phyloP scores from a whole-genome alignment of 1,140 invertebrate genomes.

The Andrena cerasifolii region DNA sequence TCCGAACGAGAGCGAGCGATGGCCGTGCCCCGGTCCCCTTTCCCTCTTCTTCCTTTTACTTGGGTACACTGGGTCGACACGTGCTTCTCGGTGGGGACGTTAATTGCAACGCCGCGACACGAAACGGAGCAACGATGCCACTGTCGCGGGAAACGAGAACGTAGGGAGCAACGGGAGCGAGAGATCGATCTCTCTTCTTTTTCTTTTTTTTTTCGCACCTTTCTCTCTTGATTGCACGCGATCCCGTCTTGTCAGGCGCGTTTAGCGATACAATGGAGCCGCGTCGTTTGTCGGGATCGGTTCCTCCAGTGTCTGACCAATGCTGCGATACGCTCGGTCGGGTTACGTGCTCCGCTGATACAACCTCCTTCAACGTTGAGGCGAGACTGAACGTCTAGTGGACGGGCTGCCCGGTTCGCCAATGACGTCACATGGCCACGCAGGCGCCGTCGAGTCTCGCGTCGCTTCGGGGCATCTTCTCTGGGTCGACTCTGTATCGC shows the following conservation, averaged over 20 bases:
- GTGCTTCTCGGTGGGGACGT: conserved; percentile 33
- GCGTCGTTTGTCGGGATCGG: neutral
- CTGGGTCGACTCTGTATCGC: conserved; percentile 14
- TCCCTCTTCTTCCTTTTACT: neutral
- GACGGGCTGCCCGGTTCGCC: conserved; percentile 74
- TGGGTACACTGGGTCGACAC: neutral
- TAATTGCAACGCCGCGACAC: conserved; percentile 15
- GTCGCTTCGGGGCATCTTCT: conserved; percentile 56
- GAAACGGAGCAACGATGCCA: neutral
- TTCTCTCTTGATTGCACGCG: neutral
- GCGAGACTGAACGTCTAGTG: conserved; percentile 80
- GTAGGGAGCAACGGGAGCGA: conserved; percentile 5
- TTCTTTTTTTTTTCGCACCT: neutral
- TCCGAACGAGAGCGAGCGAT: neutral
- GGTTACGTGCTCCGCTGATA: neutral
- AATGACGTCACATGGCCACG: conserved; percentile 79
- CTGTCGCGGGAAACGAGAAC: neutral
- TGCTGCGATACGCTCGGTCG: conserved; percentile 27
- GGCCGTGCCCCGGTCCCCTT: neutral
- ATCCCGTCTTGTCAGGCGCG: neutral
- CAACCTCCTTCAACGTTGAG: conserved; percentile 68
- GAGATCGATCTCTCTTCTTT: neutral
- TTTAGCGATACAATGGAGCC: neutral
- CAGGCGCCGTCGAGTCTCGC: conserved; percentile 76
- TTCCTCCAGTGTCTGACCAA: conserved; percentile 2